phyloP scores from a whole-genome alignment of 2,797 vertebrate species.

The Florisuga fusca region DNA sequence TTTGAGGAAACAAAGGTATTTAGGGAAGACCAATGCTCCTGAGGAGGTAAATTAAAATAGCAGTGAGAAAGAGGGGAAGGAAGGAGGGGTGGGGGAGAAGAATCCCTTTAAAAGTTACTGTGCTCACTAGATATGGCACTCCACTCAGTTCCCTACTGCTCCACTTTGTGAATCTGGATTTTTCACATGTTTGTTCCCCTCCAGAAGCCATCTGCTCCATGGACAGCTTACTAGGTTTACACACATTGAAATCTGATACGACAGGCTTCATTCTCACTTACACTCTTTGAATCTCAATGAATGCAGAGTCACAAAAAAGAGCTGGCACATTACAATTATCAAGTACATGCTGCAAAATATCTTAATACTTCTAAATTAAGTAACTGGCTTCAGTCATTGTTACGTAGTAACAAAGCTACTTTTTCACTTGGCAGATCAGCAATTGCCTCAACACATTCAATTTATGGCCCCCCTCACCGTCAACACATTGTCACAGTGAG shows the following conservation, averaged over 20 bases:
- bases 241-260: not conserved
- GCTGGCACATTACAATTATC: not conserved
- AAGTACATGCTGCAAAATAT: not conserved
- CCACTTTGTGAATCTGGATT: not conserved
- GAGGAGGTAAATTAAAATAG: not conserved
- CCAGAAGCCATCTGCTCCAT: not conserved
- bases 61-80: not conserved
- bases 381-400: not conserved
- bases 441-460: not conserved
- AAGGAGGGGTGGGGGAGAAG: not conserved
- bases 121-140: not conserved
- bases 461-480: not conserved
- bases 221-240: not conserved
- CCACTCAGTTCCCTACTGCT: not conserved
- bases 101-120: not conserved
- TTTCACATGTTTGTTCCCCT: not conserved
- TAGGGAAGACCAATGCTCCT: not conserved
- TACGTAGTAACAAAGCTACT: not conserved
- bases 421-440: not conserved
- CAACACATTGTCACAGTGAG: fast-evolving
- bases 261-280: not conserved
- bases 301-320: not conserved
- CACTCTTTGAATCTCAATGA: not conserved
- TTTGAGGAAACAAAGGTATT: not conserved
- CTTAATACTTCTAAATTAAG: not conserved